These are phyloP conservation scores for Sinella curviseta DNA, from an alignment of 1,140 invertebrate species.

Conservation along the genomic window DNA sequence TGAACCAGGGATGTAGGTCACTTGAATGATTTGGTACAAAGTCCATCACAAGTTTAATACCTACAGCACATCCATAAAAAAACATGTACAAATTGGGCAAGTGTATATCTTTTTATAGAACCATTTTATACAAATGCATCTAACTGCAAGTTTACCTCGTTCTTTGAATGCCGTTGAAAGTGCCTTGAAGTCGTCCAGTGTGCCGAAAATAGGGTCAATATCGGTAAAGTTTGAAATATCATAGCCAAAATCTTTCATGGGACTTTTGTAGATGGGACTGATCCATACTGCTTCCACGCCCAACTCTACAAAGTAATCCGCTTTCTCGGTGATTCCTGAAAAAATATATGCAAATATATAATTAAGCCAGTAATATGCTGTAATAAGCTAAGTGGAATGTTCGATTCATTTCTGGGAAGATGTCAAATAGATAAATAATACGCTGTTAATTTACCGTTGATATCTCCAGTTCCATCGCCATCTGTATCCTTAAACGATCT, in stretches of 20 bases:
- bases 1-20: slow-evolving; percentile 72
- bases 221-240: slow-evolving; percentile 66
- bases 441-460: slow-evolving; percentile 58
- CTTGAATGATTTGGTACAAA: slow-evolving; percentile 72
- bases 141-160: background rate
- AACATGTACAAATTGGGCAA: background rate
- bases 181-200: slow-evolving; percentile 62
- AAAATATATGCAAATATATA: slow-evolving; percentile 8
- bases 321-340: slow-evolving; percentile 54
- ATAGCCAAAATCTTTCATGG: slow-evolving; percentile 67
- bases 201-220: slow-evolving; percentile 65
- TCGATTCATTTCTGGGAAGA: no score
- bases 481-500: slow-evolving; percentile 76
- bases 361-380: no score
- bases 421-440: background rate
- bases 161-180: background rate
- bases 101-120: background rate
- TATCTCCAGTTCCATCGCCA: slow-evolving; percentile 70
- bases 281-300: slow-evolving; percentile 63
- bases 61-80: slow-evolving; percentile 51
- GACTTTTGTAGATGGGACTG: slow-evolving; percentile 63
- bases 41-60: slow-evolving; percentile 64
- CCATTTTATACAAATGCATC: background rate
- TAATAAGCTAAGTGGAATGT: no score
- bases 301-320: slow-evolving; percentile 58